Conservation (phyloP, 2,888 invertebrate genomes). For the Punctoribates punctum region DNA sequence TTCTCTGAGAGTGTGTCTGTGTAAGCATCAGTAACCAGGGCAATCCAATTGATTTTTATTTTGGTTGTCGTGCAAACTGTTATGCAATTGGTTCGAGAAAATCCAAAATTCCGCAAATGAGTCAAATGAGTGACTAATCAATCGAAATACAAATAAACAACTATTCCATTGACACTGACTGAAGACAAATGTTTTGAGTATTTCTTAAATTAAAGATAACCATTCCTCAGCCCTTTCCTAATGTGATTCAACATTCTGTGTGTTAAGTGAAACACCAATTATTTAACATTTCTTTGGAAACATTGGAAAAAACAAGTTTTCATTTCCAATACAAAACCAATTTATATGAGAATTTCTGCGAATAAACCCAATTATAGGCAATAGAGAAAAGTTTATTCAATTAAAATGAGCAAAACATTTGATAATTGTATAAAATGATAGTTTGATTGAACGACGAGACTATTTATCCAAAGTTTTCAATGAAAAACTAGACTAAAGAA, state of each 20-base stretch:
- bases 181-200: neutral
- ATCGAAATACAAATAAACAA: constrained; percentile 18
- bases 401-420: neutral
- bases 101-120: neutral
- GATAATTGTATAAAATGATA: neutral
- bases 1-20: too few relatives aligned
- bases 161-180: constrained; percentile 12
- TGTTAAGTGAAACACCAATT: neutral
- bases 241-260: neutral
- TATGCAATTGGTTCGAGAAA: neutral
- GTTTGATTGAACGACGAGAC: neutral
- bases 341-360: neutral
- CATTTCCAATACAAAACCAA: neutral
- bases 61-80: neutral
- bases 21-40: too few relatives aligned
- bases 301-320: neutral
- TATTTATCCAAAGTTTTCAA: too few relatives aligned
- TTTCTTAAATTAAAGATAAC: neutral
- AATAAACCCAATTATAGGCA: neutral
- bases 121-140: neutral
- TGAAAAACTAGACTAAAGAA: too few relatives aligned
- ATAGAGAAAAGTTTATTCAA: neutral
- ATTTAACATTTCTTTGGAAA: neutral
- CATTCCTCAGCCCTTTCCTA: neutral
- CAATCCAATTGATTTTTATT: too few relatives aligned